Conservation (phyloP, 2,113 vertebrate genomes). For the Phrynosoma blainvillii region DNA sequence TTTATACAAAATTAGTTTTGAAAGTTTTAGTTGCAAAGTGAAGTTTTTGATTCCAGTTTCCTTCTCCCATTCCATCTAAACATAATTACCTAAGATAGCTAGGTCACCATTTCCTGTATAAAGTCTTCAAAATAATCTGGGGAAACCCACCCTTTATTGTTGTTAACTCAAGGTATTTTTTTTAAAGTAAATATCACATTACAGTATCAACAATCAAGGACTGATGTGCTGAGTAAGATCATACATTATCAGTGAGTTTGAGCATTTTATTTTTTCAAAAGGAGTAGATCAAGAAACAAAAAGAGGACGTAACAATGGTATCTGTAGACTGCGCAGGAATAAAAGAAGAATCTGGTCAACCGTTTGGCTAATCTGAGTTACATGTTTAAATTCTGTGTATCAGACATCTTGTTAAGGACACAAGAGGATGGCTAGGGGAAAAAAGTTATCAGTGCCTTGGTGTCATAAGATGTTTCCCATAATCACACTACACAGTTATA, state of each 20-base stretch:
- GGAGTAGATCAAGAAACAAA: neutral
- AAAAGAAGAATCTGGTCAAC: neutral
- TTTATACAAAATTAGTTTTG: slow-evolving; percentile 29
- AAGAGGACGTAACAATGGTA: slow-evolving; percentile 16
- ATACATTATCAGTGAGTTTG: slow-evolving; percentile 12
- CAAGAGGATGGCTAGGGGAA: neutral
- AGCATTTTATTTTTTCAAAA: neutral
- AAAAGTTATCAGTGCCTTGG: neutral
- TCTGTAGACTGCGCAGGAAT: slow-evolving; percentile 18
- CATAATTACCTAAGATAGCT: neutral
- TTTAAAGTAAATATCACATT: slow-evolving; percentile 54
- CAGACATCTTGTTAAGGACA: neutral
- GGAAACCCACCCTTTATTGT: slow-evolving; percentile 27
- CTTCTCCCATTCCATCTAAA: neutral
- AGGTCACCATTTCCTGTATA: slow-evolving; percentile 37
- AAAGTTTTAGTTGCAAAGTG: slow-evolving; percentile 38
- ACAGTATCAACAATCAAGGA: slow-evolving; percentile 17
- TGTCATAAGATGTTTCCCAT: neutral
- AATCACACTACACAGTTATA: too few species aligned
- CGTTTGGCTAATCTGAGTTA: neutral
- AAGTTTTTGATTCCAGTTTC: slow-evolving; percentile 33
- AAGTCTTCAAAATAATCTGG: slow-evolving; percentile 48
- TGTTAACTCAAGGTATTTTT: slow-evolving; percentile 50
- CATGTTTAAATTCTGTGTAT: neutral
- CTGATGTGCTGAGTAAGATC: slow-evolving; percentile 30